A percentile compares a stretch with the other conserved stretches of the same genome.
These are phyloP conservation scores for Syngnathus rostellatus DNA, from an alignment of 2,797 vertebrate genomes.

Conservation along the genomic window DNA sequence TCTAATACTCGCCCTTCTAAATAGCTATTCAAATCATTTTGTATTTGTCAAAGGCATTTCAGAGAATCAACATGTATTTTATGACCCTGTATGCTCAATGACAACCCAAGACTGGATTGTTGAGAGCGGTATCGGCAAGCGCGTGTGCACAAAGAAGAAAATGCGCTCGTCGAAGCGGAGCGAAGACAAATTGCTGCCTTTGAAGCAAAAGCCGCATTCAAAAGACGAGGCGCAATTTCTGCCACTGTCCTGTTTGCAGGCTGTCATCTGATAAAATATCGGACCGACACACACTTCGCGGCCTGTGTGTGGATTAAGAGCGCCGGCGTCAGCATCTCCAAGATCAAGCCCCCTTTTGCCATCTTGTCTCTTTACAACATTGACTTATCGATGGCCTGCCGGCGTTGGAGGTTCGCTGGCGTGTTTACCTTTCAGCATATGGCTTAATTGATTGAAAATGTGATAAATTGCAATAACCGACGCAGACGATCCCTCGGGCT, in stretches of 20 bases:
- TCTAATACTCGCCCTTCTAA: background rate
- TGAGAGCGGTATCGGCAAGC: background rate
- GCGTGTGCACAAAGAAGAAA: conserved; percentile 11
- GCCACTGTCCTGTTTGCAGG: conserved; percentile 50
- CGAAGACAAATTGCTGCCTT: conserved; percentile 63
- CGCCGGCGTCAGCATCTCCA: conserved; percentile 34
- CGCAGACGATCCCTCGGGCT: conserved; percentile 19
- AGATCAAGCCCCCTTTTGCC: conserved; percentile 31
- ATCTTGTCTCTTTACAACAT: conserved; percentile 6
- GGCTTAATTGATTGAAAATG: conserved; percentile 2
- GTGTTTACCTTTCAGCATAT: background rate
- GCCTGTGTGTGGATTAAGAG: conserved; percentile 34
- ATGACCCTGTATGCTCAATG: too few species aligned
- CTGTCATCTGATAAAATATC: conserved; percentile 58
- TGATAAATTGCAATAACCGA: background rate
- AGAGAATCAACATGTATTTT: background rate
- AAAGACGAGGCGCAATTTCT: conserved; percentile 54
- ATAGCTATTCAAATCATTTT: background rate
- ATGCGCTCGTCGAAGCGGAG: conserved; percentile 57
- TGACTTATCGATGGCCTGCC: background rate
- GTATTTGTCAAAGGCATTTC: background rate
- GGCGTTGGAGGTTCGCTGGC: background rate
- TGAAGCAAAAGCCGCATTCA: conserved; percentile 58
- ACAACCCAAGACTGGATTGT: too few species aligned
- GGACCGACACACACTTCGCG: conserved; percentile 1